These are phyloP conservation scores for Dicyrtoma fusca DNA, from an alignment of 2,888 invertebrate genomes.

Conservation along the genomic window DNA sequence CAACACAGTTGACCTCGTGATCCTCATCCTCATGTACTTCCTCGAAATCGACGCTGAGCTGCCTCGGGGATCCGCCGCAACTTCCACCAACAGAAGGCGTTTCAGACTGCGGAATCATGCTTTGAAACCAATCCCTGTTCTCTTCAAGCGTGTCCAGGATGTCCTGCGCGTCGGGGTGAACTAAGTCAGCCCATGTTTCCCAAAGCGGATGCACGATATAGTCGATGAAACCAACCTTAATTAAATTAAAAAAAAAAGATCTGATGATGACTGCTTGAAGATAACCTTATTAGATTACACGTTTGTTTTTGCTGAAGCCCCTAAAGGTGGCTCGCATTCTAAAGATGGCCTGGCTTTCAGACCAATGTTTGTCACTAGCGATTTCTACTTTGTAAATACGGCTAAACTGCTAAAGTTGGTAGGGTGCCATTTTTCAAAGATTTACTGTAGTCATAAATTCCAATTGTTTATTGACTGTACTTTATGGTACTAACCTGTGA, in stretches of 20 bases:
- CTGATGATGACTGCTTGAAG: too few species aligned
- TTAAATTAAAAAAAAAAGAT: background rate
- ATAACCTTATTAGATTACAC: too few species aligned
- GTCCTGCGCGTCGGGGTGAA: constrained; percentile 97
- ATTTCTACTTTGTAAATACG: too few species aligned
- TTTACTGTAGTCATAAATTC: too few species aligned
- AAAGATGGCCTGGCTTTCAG: too few species aligned
- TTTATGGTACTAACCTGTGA: constrained; percentile 63
- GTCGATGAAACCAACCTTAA: constrained; percentile 94
- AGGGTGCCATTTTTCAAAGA: too few species aligned
- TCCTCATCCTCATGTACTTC: constrained; percentile 15
- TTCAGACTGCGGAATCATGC: constrained; percentile 28
- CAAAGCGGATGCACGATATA: constrained; percentile 99
- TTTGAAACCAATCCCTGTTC: constrained; percentile 77
- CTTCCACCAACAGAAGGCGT: constrained; percentile 15
- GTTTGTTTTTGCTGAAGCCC: too few species aligned
- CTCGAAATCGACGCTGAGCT: constrained; percentile 17
- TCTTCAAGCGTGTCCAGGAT: constrained; percentile 97
- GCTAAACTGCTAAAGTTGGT: too few species aligned
- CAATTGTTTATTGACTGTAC: too few species aligned
- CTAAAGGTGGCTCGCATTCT: too few species aligned
- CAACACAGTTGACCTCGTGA: background rate
- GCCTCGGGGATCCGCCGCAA: background rate
- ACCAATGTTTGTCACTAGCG: too few species aligned
- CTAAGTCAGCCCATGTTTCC: constrained; percentile 99